Conservation (phyloP, 2,113 vertebrate genomes). For the Hippocampus abdominalis region DNA sequence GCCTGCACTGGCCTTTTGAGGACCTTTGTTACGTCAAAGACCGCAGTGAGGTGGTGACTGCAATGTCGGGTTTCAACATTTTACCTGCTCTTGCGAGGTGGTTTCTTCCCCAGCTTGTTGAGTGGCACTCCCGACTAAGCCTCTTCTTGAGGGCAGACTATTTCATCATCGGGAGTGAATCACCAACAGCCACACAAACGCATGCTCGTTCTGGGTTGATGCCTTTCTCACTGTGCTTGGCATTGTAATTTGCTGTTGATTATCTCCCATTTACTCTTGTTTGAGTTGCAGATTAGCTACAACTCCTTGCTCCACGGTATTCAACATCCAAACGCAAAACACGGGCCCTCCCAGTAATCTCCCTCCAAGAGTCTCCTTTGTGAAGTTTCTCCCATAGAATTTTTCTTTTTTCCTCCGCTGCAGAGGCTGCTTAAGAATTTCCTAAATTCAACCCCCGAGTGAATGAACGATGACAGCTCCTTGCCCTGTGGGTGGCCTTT, state of each 20-base stretch:
- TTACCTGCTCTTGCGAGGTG: constrained; percentile 22
- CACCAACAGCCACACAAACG: constrained; percentile 29
- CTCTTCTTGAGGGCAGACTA: constrained; percentile 42
- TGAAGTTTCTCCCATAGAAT: constrained; percentile 50
- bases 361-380: constrained; percentile 57
- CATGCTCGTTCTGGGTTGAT: constrained; percentile 40
- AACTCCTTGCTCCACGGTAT: constrained; percentile 52
- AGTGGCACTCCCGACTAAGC: constrained; percentile 52
- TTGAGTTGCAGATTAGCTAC: constrained; percentile 68
- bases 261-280: constrained; percentile 61
- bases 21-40: constrained; percentile 10
- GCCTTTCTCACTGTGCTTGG: constrained; percentile 52
- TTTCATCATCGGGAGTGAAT: constrained; percentile 47
- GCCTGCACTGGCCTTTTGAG: background rate
- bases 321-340: constrained; percentile 60
- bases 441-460: constrained; percentile 47
- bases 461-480: constrained; percentile 60
- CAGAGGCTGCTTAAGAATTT: constrained; percentile 52
- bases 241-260: constrained; percentile 65
- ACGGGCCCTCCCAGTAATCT: constrained; percentile 54
- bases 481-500: constrained; percentile 67
- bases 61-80: constrained; percentile 28
- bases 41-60: background rate
- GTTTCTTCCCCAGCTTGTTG: constrained; percentile 37
- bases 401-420: constrained; percentile 32